Evolutionary conservation across 2,888 invertebrate genomes (phyloP).

Genomic region (Rapana venosa): DNA sequence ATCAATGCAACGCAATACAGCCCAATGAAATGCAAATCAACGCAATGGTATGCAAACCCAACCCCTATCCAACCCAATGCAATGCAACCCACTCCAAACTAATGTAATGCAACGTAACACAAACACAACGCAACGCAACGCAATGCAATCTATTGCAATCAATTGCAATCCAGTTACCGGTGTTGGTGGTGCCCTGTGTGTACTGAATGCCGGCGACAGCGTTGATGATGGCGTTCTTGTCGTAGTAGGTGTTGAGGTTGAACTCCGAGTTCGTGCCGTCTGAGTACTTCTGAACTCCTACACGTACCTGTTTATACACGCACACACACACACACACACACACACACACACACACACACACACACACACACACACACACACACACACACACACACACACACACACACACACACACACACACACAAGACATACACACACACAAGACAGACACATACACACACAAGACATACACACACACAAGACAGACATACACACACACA

Average conservation of each 20-base stretch:
- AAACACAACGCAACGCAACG: too few species aligned
- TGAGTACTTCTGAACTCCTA: conserved; percentile 62
- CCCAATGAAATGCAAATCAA: too few species aligned
- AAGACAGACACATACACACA: too few species aligned
- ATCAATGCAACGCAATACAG: too few species aligned
- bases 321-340: background rate
- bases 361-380: background rate
- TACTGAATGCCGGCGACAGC: conserved; percentile 64
- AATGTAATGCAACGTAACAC: too few species aligned
- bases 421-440: too few species aligned
- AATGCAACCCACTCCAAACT: too few species aligned
- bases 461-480: background rate
- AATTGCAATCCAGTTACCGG: conserved; percentile 45
- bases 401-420: too few species aligned
- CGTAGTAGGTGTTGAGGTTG: conserved; percentile 58
- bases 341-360: background rate
- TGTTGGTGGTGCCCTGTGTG: conserved; percentile 68
- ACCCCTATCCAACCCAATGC: too few species aligned
- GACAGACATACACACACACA: too few species aligned
- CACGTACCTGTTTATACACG: conserved; percentile 51
- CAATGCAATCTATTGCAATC: too few species aligned
- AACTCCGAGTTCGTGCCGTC: conserved; percentile 61
- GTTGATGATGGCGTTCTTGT: conserved; percentile 54
- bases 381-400: background rate
- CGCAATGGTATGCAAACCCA: too few species aligned